A percentile compares a stretch with the other conserved stretches of the same genome.
Evolutionary conservation across 2,888 invertebrate genomes (phyloP).

Genomic region (Drosophila aldrichi): DNA sequence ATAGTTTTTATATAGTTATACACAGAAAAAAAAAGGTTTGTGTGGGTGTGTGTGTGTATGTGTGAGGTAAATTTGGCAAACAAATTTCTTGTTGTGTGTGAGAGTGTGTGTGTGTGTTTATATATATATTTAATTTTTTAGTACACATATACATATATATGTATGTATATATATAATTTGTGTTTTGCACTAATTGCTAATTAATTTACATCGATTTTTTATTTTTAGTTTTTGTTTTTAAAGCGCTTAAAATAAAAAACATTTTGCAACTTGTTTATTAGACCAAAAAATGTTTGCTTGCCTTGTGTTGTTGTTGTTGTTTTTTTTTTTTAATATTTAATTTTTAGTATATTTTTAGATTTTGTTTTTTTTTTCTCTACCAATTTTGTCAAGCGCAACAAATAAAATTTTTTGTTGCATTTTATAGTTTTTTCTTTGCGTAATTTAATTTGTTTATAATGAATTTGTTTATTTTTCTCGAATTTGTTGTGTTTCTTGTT

Average conservation of each 20-base stretch:
- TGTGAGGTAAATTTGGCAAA: constrained; percentile 85
- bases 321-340: constrained; percentile 8
- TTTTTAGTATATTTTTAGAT: constrained; percentile 2
- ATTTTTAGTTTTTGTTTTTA: background rate
- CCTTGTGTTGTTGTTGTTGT: background rate
- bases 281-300: constrained; percentile 35
- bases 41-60: constrained; percentile 51
- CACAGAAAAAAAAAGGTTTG: constrained; percentile 14
- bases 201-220: constrained; percentile 68
- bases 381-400: constrained; percentile 51
- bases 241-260: constrained; percentile 70
- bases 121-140: constrained; percentile 34
- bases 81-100: constrained; percentile 50
- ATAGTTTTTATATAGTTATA: constrained; percentile 34
- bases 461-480: constrained; percentile 12
- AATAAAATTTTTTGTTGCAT: constrained; percentile 22
- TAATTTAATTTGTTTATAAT: constrained; percentile 24
- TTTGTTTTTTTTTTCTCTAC: constrained; percentile 18
- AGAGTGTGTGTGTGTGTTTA: constrained; percentile 11
- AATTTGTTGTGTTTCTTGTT: constrained; percentile 5
- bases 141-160: background rate
- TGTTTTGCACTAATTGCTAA: constrained; percentile 50
- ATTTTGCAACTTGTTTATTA: constrained; percentile 35
- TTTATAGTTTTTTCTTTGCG: constrained; percentile 23
- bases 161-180: constrained; percentile 4